Evolutionary conservation across 1,140 invertebrate genomes (phyloP), one percentile per base, ranked within the genome.

Genomic region (Stegodyphus mimosarum): DNA sequence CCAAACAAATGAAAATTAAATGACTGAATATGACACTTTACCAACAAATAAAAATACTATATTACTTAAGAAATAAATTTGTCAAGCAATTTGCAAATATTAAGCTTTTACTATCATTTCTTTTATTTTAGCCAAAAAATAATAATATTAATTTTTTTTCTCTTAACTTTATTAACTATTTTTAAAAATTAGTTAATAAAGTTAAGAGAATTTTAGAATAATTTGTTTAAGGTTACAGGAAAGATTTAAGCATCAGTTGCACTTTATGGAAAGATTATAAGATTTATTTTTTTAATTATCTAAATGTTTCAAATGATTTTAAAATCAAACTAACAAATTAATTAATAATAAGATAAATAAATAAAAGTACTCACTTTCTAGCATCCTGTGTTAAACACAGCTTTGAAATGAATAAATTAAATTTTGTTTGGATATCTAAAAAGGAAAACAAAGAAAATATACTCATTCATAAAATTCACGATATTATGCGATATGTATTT

Each of bases 341-440:
- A 11, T 50, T 50, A 15, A 13, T 0, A 72, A 72, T 15, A 72
- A 17, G 9, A 49, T 72, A 72, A 49, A 9, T 7, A 49, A 55
- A 55, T 55, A 74, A 18, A 53, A 18, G 55, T 53, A 83, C 80
- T 83, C 52, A 83, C 80, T 83, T 83, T 74, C 60, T 83, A 10
- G 71, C 71, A 74, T 83, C 80, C 66, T 73, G 70, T 18, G 60
- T 83, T 67, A 83, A 33, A 67, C 80, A 83, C 66, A 83, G 13
- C 52, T 83, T 83, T 18, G 80, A 83, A 15, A 83, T 49, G 52
- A 83, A 83, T 60, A 83, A 72, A 74, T 83, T 83, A 33, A 73
- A 83, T 11, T 83, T 83, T 10, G 80, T 74, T n/a, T 83, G 80
- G 17, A 83, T 51, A 74, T 83, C 80, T 83, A 49, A 18, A 74